phyloP scores from a whole-genome alignment of 2,797 vertebrate species.

The Cottoperca gobio region DNA sequence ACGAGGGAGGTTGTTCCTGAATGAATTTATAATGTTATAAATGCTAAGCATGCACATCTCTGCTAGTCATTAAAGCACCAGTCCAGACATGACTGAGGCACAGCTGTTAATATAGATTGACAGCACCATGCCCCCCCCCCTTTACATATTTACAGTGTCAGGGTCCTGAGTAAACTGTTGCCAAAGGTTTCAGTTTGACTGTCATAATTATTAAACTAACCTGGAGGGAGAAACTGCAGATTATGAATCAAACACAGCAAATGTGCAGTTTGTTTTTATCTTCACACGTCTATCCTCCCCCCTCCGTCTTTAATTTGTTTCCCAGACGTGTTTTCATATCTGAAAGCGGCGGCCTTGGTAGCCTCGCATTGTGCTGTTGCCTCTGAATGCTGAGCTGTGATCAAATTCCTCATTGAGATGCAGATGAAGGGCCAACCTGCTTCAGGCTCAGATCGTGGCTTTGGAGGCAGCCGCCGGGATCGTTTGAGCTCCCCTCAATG shows the following conservation, averaged over 20 bases:
- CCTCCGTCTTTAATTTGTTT: conserved; percentile 28
- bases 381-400: conserved; percentile 58
- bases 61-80: too few relatives aligned
- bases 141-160: not conserved
- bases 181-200: not conserved
- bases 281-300: too few relatives aligned
- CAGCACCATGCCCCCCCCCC: too few relatives aligned
- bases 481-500: conserved; percentile 43
- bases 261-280: not conserved
- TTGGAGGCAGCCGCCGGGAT: conserved; percentile 38
- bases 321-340: conserved; percentile 28
- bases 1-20: too few relatives aligned
- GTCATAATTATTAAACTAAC: not conserved
- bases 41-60: too few relatives aligned
- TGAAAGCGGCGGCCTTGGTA: conserved; percentile 3
- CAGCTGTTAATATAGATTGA: too few relatives aligned
- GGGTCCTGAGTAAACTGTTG: not conserved
- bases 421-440: conserved; percentile 59
- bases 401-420: conserved; percentile 69
- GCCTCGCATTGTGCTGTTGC: conserved; percentile 16
- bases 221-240: conserved; percentile 3
- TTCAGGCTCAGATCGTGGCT: conserved; percentile 29
- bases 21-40: too few relatives aligned
- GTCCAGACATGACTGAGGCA: too few relatives aligned
- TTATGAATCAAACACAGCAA: not conserved